Base-by-base conservation (phyloP, 2,888 invertebrate genomes). In the Himalopsyche tibetana region DNA sequence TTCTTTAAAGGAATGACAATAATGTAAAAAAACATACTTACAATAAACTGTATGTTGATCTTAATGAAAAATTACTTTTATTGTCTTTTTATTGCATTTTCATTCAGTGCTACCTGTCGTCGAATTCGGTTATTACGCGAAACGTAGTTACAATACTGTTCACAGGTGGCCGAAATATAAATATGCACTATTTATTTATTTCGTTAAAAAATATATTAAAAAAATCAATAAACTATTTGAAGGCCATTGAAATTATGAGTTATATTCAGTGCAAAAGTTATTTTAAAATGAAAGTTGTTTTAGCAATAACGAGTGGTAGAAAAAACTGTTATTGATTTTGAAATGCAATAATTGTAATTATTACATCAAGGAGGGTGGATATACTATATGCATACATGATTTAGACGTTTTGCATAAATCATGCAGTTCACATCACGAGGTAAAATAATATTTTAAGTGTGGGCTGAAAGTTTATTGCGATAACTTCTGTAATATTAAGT, bases 81-180 rank as follows among this genome's bases (percentile, higher is more conserved):
- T 56, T n/a, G 56, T 63, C 9, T 19, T 5, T 63, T 63, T 63
- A 63, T 19, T 19, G 28, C 63, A 63, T 63, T 19, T 19, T 8
- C 36, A 36, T 74, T 74, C 74, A 74, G 74, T 74, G 74, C 74
- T 74, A 74, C 74, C 74, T 74, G 74, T 74, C 74, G 74, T 74
- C 74, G 38, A 74, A 36, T 74, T 74, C 36, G 38, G 19, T 74
- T 74, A 74, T 74, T 74, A 74, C 74, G 74, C 74, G 74, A 74
- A 74, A 74, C 36, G n/a, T 74, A 74, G 74, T 74, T 74, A 36
- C 74, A 74, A 36, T 74, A 38, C 12, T 36, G 74, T 74, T 12
- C 74, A 74, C 38, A 74, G 74, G 74, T 74, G 74, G 74, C 74
- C 36, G 38, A 36, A 74, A 74, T 74, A 74, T 36, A 36, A 74